phyloP scores from a whole-genome alignment of 1,140 invertebrate genomes.

The Heliconius hermathena region DNA sequence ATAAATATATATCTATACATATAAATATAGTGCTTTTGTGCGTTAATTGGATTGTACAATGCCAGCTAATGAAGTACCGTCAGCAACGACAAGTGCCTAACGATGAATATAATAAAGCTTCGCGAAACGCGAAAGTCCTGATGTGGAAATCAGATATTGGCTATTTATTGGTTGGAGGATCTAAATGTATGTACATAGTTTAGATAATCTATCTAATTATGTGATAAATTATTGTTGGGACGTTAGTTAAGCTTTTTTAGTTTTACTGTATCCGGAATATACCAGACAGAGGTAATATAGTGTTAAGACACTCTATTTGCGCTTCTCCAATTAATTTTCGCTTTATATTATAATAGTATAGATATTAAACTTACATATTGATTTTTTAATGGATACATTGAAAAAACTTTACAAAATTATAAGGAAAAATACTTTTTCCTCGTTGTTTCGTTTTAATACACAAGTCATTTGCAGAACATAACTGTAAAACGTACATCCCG shows the following conservation, averaged over 20 bases:
- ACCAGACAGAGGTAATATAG: too few species aligned
- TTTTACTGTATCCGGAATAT: neutral
- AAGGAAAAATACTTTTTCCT: conserved; percentile 19
- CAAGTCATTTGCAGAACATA: conserved; percentile 16
- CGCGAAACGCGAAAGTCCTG: conserved; percentile 10
- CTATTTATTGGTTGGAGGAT: conserved; percentile 1
- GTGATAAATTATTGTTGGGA: neutral
- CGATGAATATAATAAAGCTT: conserved; percentile 30
- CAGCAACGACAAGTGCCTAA: conserved; percentile 25
- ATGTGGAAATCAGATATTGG: conserved; percentile 15
- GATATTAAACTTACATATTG: too few species aligned
- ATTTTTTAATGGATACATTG: too few species aligned
- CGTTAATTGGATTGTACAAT: conserved; percentile 38
- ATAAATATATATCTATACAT: neutral
- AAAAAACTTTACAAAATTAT: neutral
- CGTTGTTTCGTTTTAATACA: neutral
- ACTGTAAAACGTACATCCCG: conserved; percentile 6
- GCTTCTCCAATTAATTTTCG: too few species aligned
- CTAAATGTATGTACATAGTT: conserved; percentile 8
- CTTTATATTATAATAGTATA: too few species aligned
- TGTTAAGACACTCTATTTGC: too few species aligned
- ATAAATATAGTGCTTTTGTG: conserved; percentile 24
- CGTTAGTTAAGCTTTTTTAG: neutral
- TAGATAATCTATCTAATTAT: conserved; percentile 5
- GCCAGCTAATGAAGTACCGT: conserved; percentile 35